phyloP scores from a whole-genome alignment of 2,113 vertebrate genomes.

The Spermophilus dauricus region DNA sequence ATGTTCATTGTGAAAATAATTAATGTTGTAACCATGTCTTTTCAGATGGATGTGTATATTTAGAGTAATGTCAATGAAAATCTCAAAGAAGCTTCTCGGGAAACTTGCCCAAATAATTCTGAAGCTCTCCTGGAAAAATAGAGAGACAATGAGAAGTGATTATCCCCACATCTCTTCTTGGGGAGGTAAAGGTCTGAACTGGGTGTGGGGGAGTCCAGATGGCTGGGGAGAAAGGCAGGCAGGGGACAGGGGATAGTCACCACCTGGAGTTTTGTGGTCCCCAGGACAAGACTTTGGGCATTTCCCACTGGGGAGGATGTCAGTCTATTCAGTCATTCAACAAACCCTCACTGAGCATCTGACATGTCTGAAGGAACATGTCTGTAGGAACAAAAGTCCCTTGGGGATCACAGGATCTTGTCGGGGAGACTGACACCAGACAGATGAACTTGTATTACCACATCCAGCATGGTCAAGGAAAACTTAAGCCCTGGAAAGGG shows the following conservation, averaged over 20 bases:
- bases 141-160: background rate
- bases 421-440: background rate
- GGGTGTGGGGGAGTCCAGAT: accelerated
- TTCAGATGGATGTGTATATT: background rate
- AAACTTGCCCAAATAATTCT: background rate
- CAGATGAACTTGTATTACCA: background rate
- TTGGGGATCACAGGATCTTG: background rate
- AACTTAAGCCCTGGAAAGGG: background rate
- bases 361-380: background rate
- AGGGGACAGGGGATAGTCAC: background rate
- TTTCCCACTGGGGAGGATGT: background rate
- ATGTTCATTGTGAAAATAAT: background rate
- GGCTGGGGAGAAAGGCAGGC: background rate
- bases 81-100: background rate
- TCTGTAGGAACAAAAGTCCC: too few relatives aligned
- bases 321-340: background rate
- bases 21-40: background rate
- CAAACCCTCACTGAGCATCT: background rate
- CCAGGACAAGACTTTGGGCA: background rate
- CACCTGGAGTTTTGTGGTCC: accelerated
- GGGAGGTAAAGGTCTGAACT: background rate
- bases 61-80: background rate
- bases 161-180: background rate
- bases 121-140: slow-evolving; percentile 21
- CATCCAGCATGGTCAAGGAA: background rate